Percentiles rank a stretch among this genome's conserved stretches.
Conservation (phyloP, 2,113 vertebrate genomes). For the Irena cyanogastra region DNA sequence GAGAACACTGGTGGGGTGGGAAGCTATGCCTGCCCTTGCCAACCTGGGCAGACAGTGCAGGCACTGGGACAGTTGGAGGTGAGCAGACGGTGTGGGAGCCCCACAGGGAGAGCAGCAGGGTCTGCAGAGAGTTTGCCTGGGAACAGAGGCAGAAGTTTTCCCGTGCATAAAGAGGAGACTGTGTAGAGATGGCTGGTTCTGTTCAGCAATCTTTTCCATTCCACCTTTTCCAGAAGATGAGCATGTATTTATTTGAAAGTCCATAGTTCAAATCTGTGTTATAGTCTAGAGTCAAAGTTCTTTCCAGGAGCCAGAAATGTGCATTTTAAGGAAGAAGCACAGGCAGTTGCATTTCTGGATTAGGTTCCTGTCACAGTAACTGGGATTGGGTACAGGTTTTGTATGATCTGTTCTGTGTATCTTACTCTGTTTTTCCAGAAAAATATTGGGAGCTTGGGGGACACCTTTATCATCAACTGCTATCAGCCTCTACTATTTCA, state of each 20-base stretch:
- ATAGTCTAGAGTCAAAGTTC: background rate
- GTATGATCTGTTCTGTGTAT: background rate
- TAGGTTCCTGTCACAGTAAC: background rate
- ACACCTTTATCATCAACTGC: background rate
- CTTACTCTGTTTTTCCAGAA: background rate
- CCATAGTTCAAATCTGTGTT: background rate
- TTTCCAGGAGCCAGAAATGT: background rate
- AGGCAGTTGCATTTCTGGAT: background rate
- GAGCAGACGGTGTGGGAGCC: rapidly evolving
- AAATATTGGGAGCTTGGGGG: background rate
- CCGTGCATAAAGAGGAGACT: background rate
- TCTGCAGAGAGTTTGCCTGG: background rate
- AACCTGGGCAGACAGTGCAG: background rate
- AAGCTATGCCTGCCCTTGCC: background rate
- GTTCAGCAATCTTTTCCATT: background rate
- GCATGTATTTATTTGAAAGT: background rate
- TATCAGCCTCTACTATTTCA: background rate
- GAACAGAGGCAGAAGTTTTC: background rate
- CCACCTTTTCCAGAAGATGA: background rate
- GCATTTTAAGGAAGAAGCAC: background rate
- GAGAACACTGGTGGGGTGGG: background rate
- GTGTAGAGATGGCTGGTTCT: background rate
- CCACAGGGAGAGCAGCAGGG: rapidly evolving
- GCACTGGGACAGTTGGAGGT: background rate
- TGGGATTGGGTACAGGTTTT: background rate